Evolutionary conservation across 2,113 vertebrate species (phyloP).

Genomic region (Ailuropoda melanoleuca): DNA sequence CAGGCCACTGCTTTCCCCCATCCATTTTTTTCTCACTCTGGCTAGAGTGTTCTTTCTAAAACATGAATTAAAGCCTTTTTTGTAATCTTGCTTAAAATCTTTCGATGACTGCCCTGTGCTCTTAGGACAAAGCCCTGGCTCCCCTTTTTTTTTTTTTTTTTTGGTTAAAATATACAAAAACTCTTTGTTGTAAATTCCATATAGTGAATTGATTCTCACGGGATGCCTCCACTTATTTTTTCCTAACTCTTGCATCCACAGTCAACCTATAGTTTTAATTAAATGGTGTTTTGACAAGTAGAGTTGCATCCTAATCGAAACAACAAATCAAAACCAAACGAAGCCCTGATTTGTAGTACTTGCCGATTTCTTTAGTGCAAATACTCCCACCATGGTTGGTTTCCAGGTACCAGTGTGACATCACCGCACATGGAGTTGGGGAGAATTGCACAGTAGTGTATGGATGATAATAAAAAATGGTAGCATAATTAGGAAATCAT

Average conservation of each 20-base stretch:
- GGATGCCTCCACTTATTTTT: background rate
- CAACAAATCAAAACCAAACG: background rate
- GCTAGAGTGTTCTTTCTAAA: background rate
- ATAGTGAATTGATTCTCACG: background rate
- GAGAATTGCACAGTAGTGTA: background rate
- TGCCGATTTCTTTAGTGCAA: background rate
- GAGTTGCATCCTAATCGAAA: background rate
- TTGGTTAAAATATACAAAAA: background rate
- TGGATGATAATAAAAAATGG: background rate
- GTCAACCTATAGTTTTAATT: background rate
- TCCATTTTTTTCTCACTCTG: background rate
- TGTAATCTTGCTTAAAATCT: background rate
- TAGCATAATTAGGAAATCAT: background rate
- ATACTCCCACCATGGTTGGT: background rate
- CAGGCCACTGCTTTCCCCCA: background rate
- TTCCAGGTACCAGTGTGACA: background rate
- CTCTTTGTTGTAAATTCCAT: background rate
- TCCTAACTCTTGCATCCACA: background rate
- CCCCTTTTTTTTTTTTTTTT: background rate
- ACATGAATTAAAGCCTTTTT: background rate
- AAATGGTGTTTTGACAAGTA: background rate
- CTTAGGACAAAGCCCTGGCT: background rate
- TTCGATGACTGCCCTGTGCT: background rate
- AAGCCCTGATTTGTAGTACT: background rate
- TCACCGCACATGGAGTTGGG: background rate